Evolutionary conservation across 2,797 vertebrate genomes (phyloP), one percentile per base, ranked within the genome.

Genomic region (Ctenochaetus hawaiiensis): DNA sequence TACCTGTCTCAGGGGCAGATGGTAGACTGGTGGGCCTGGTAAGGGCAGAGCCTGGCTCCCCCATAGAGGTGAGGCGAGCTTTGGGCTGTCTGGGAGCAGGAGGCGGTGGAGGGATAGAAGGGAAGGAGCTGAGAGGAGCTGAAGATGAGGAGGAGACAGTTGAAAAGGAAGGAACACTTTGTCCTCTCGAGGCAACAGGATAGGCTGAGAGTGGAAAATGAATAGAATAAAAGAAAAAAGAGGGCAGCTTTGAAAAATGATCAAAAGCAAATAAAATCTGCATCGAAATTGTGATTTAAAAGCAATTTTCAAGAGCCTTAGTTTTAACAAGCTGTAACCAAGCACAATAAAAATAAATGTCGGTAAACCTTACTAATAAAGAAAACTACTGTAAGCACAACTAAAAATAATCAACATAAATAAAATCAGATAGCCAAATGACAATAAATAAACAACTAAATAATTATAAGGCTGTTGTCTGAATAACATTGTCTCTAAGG

Each of bases 1-100:
- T 91, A 89, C 95, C 95, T 96, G 94, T 85, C 44, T 93, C 93
- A 1, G 90, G 77, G 67, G 94, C 90, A 78, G 91, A 93, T 1
- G 95, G 95, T 60, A 96, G 90, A 75, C 93, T 96, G 67, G 87
- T 91, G 65, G 95, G 94, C 65, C 78, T 87, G 74, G 89, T 95
- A 52, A 93, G 92, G 49, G 66, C 43, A 8, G 83, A 87, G 68
- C 86, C 82, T 6, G 80, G 47, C 60, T 88, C 87, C 44, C 78
- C 85, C 72, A 77, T 17, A 44, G 86, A 81, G 51, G 72, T 49
- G 17, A 67, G 54, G 52, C 14, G 67, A 65, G 80, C 7, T 78
- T 87, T 91, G 47, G 89, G 84, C n/a, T 68, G 81, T 52, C 75
- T 80, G 69, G 64, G 26, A 77, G 82, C 48, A 66, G 79, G 52